Base-by-base conservation (phyloP, 2,113 vertebrate species). In the Sceloporus tristichus region DNA sequence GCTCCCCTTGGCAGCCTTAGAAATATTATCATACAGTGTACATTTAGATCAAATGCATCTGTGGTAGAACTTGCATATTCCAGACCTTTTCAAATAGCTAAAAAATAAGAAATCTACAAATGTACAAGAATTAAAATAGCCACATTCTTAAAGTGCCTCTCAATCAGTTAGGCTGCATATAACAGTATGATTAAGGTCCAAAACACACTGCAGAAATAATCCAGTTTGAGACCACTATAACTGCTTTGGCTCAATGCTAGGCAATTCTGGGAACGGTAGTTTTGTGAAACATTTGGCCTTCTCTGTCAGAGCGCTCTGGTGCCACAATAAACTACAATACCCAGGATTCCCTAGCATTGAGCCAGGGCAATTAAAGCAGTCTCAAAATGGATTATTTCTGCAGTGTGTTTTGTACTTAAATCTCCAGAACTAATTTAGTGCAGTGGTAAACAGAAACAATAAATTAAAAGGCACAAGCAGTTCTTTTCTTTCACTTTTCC, bases 401-500 rank as follows among this genome's bases (percentile, higher is more conserved):
- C 48, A 48, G 48, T 48, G 7, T 48, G 48, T 48, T 48, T 48
- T 48, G 48, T 5, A 48, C 48, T 7, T 48, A 48, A 48, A 7
- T 48, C 48, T 48, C 85, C 89, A 91, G 92, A 93, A 95, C 93
- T 80, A 85, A 90, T 93, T 94, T 95, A 94, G 94, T 95, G 94
- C 93, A 94, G 92, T 92, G 90, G 94, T 88, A 91, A 91, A 91
- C 91, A 93, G 91, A 91, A 94, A 95, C 89, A 80, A 18, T 62
- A 40, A 85, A 92, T 93, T 94, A 95, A 96, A 97, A 97, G 97
- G 97, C 97, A 97, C 96, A 93, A 95, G 95, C 92, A 95, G 94
- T 89, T 92, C 91, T 85, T 81, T 90, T 91, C 87, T 93, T 90
- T 93, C 94, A 86, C 76, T 96, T 97, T 94, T 29, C 0, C 92